phyloP scores from a whole-genome alignment of 2,113 vertebrate species.

The Archocentrus centrarchus region DNA sequence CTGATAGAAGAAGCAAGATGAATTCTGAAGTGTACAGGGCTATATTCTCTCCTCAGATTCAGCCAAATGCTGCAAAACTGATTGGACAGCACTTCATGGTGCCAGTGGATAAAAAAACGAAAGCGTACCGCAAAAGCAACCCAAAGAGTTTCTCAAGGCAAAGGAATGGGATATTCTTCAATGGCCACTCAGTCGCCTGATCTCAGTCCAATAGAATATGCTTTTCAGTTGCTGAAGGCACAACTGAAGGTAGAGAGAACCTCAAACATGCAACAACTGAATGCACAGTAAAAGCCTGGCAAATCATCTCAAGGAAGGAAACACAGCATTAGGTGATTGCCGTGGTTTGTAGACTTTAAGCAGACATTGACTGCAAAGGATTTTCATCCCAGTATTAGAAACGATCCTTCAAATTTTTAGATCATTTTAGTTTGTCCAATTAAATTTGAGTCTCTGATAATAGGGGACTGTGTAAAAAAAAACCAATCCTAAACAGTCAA shows the following conservation, averaged over 20 bases:
- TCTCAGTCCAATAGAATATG: too few relatives aligned
- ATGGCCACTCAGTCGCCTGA: neutral
- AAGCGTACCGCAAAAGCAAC: neutral
- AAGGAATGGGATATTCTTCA: constrained; percentile 3
- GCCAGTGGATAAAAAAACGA: neutral
- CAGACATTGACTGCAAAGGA: neutral
- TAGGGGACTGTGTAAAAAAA: neutral
- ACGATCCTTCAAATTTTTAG: neutral
- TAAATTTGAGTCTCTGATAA: neutral
- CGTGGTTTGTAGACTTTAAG: neutral
- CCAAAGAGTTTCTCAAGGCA: neutral
- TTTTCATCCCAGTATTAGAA: neutral
- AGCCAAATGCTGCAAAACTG: neutral
- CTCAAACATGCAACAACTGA: neutral
- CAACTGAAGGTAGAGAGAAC: neutral
- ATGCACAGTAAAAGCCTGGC: neutral
- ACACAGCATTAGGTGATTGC: neutral
- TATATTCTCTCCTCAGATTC: neutral
- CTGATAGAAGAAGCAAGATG: too few relatives aligned
- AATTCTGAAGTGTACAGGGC: too few relatives aligned
- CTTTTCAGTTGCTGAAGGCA: neutral
- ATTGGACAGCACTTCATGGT: neutral
- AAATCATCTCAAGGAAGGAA: neutral
- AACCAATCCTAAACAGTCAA: neutral
- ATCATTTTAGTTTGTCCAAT: neutral